A percentile compares a stretch with the other conserved stretches of the same genome.
phyloP scores from a whole-genome alignment of 2,113 vertebrate genomes.

The Hippocampus abdominalis region DNA sequence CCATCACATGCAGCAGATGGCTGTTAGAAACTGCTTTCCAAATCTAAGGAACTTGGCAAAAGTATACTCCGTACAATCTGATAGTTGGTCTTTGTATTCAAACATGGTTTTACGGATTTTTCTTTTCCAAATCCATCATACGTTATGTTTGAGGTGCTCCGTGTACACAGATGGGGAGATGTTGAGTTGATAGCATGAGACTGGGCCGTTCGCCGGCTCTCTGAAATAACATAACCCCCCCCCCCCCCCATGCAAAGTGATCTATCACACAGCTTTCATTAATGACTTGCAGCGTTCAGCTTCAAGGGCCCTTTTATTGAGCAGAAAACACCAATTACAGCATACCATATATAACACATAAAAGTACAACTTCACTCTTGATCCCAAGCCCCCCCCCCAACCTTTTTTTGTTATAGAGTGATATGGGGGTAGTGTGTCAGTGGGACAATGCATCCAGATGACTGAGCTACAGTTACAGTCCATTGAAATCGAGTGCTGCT shows the following conservation, averaged over 20 bases:
- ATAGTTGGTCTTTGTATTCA: background rate
- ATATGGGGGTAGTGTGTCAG: background rate
- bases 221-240: background rate
- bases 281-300: slow-evolving; percentile 3
- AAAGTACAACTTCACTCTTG: slow-evolving; percentile 1
- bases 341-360: background rate
- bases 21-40: slow-evolving; percentile 33
- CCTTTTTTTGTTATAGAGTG: background rate
- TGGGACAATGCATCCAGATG: background rate
- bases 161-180: background rate
- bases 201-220: background rate
- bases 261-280: background rate
- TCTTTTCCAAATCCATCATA: background rate
- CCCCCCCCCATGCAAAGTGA: background rate
- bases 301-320: background rate
- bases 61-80: background rate
- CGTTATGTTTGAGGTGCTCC: background rate
- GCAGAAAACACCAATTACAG: background rate
- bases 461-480: background rate
- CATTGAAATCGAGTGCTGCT: background rate
- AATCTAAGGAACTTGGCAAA: slow-evolving; percentile 17
- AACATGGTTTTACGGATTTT: background rate
- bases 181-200: background rate
- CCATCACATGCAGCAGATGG: slow-evolving; percentile 34
- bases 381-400: background rate